These are phyloP conservation scores for Leptodactylus fuscus DNA, from an alignment of 2,113 vertebrate species.

Conservation along the genomic window DNA sequence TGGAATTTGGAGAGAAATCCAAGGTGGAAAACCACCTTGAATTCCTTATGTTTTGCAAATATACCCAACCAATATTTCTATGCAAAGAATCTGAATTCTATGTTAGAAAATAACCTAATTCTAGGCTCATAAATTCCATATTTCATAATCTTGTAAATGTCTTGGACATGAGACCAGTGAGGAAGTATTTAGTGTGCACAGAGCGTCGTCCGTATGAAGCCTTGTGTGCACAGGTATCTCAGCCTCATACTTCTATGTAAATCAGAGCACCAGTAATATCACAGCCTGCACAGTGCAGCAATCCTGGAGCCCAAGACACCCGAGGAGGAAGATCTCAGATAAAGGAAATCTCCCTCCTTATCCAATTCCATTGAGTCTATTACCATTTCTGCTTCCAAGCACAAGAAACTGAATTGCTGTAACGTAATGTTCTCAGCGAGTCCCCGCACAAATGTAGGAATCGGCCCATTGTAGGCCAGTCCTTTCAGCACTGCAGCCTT, in stretches of 20 bases:
- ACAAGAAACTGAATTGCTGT: conserved; percentile 21
- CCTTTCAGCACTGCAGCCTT: too few relatives aligned
- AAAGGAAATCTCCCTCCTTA: conserved; percentile 6
- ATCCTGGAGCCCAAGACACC: not conserved
- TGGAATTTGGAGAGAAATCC: too few relatives aligned
- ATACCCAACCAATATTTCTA: too few relatives aligned
- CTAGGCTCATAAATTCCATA: too few relatives aligned
- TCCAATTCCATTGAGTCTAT: conserved; percentile 34
- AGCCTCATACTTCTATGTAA: not conserved
- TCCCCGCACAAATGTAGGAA: conserved; percentile 22
- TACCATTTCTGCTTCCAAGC: conserved; percentile 22
- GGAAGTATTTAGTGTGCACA: too few relatives aligned
- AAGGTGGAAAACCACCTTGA: too few relatives aligned
- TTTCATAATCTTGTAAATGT: too few relatives aligned
- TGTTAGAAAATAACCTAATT: too few relatives aligned
- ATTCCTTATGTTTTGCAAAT: too few relatives aligned
- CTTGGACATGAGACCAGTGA: too few relatives aligned
- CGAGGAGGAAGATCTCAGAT: not conserved
- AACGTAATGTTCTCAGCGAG: not conserved
- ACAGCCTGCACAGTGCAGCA: not conserved
- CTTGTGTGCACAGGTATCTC: not conserved
- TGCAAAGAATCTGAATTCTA: too few relatives aligned
- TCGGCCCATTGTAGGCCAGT: conserved; percentile 6
- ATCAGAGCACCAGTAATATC: not conserved
- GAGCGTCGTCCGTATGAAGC: too few relatives aligned